These are phyloP conservation scores for Corydoras sp. DNA, from an alignment of 2,113 vertebrate genomes.

Conservation along the genomic window DNA sequence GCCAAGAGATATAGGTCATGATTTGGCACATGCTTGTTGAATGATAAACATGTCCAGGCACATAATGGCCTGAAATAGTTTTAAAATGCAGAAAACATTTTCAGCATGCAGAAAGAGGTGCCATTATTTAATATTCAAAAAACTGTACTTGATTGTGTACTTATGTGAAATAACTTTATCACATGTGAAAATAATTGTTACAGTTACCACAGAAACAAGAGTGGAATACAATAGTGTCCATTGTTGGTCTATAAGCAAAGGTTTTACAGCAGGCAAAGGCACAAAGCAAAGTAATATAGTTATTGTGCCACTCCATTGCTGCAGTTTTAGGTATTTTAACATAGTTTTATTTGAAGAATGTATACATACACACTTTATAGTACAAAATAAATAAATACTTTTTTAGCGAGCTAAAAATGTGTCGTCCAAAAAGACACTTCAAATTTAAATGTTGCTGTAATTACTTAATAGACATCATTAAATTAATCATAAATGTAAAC, in stretches of 20 bases:
- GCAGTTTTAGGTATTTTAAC: too few relatives aligned
- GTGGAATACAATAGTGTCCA: constrained; percentile 1
- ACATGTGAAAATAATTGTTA: background rate
- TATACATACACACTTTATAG: too few relatives aligned
- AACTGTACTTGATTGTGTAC: background rate
- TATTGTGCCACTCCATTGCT: background rate
- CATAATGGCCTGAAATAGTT: background rate
- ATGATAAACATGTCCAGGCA: constrained; percentile 7
- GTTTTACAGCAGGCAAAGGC: constrained; percentile 16
- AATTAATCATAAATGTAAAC: constrained; percentile 68
- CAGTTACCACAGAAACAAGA: background rate
- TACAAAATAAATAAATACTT: too few relatives aligned
- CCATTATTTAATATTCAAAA: constrained; percentile 1
- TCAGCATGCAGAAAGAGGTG: background rate
- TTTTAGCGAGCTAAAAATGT: too few relatives aligned
- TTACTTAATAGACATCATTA: too few relatives aligned
- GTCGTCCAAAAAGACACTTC: too few relatives aligned
- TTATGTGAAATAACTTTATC: background rate
- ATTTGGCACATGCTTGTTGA: constrained; percentile 6
- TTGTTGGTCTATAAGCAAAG: constrained; percentile 2
- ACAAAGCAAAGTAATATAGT: background rate
- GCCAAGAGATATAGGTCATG: background rate
- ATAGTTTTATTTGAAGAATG: constrained; percentile 1
- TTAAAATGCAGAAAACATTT: too few relatives aligned
- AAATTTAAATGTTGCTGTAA: too few relatives aligned